These are phyloP conservation scores for Pontoporia blainvillei DNA, from an alignment of 2,113 vertebrate species.

Conservation along the genomic window DNA sequence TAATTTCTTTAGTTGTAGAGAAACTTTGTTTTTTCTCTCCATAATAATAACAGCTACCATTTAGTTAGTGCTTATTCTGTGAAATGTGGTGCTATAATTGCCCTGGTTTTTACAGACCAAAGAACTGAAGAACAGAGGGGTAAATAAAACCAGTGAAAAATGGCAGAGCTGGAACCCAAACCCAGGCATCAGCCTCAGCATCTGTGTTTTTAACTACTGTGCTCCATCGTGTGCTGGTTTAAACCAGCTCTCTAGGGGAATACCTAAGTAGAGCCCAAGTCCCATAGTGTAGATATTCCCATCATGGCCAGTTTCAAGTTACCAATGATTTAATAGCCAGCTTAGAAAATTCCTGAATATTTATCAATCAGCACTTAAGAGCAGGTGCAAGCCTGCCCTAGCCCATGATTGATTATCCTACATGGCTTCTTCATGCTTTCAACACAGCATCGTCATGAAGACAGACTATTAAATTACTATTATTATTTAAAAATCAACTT, in stretches of 20 bases:
- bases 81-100: background rate
- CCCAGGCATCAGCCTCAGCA: background rate
- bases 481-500: background rate
- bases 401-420: background rate
- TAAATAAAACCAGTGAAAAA: background rate
- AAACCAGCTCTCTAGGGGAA: background rate
- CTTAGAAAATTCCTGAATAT: background rate
- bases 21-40: background rate
- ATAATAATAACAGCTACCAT: background rate
- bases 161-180: background rate
- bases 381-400: background rate
- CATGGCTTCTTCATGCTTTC: background rate
- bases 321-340: background rate
- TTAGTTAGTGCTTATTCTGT: background rate
- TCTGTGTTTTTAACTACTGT: background rate
- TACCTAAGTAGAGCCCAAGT: background rate
- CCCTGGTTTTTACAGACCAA: background rate
- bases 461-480: background rate
- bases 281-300: background rate
- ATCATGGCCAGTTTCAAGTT: background rate
- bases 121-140: background rate
- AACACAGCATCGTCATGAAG: background rate
- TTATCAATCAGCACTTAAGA: background rate
- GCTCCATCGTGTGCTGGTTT: background rate
- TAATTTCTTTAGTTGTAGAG: background rate